These are phyloP conservation scores for Syngnathus floridae DNA, from an alignment of 2,113 vertebrate genomes.

Conservation along the genomic window DNA sequence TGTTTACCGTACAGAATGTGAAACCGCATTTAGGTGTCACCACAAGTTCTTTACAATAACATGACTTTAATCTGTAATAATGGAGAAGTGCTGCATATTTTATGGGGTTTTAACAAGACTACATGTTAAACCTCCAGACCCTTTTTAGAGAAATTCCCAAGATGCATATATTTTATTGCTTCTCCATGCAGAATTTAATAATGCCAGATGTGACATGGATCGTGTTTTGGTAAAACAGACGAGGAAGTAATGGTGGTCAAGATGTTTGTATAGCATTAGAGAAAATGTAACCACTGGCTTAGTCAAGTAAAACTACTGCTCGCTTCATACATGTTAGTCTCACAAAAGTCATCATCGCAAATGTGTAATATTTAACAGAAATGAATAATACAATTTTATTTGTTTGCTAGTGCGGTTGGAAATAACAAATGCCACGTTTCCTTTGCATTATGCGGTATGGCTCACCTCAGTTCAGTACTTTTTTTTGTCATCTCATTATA, in stretches of 20 bases:
- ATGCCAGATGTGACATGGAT: neutral
- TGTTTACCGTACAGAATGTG: slow-evolving; percentile 35
- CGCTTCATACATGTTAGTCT: neutral
- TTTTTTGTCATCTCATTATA: too few relatives aligned
- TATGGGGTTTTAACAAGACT: slow-evolving; percentile 10
- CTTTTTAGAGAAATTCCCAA: neutral
- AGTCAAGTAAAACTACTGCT: neutral
- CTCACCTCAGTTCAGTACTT: too few relatives aligned
- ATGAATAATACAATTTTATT: too few relatives aligned
- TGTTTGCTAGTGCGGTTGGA: too few relatives aligned
- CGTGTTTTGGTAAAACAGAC: too few relatives aligned
- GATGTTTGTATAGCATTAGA: too few relatives aligned
- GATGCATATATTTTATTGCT: neutral
- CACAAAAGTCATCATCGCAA: neutral
- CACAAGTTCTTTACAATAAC: too few relatives aligned
- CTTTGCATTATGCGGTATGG: too few relatives aligned
- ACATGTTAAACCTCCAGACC: slow-evolving; percentile 6
- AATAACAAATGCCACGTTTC: too few relatives aligned
- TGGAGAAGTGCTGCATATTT: slow-evolving; percentile 11
- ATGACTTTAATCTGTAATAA: too few relatives aligned
- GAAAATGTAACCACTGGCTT: neutral
- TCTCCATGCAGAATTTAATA: neutral
- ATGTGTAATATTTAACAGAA: neutral
- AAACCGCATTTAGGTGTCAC: slow-evolving; percentile 14
- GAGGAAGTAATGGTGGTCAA: too few relatives aligned